Evolutionary conservation across 2,113 vertebrate species (phyloP).

Genomic region (Microtus oregoni): DNA sequence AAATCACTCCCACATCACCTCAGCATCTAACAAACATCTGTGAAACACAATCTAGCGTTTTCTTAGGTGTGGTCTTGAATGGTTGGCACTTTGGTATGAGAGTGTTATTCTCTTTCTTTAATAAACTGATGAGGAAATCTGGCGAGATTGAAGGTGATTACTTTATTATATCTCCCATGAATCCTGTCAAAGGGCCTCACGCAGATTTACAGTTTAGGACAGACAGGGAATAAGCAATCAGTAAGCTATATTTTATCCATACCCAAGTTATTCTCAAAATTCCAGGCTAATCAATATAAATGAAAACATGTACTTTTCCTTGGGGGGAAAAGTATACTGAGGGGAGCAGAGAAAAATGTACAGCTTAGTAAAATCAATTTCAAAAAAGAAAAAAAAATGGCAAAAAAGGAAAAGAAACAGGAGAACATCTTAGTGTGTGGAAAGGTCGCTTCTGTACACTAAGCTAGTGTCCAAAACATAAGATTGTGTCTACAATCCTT

Average conservation of each 20-base stretch:
- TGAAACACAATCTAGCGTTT: neutral
- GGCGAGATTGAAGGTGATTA: neutral
- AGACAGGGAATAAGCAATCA: neutral
- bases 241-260: neutral
- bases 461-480: too few species aligned
- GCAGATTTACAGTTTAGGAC: neutral
- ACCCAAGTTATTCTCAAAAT: neutral
- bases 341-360: neutral
- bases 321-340: neutral
- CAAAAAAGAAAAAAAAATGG: too few species aligned
- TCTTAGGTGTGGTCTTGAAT: neutral
- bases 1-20: too few species aligned
- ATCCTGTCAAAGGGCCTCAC: neutral
- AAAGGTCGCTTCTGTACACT: too few species aligned
- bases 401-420: too few species aligned
- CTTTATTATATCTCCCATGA: neutral
- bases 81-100: neutral
- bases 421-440: too few species aligned
- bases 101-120: neutral
- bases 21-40: too few species aligned
- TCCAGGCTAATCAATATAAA: neutral
- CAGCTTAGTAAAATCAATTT: too few species aligned
- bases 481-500: too few species aligned
- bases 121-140: neutral
- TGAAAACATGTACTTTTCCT: constrained; percentile 7